Evolutionary conservation across 2,113 vertebrate species (phyloP), one percentile per base, ranked within the genome.

Genomic region (Ictalurus punctatus): DNA sequence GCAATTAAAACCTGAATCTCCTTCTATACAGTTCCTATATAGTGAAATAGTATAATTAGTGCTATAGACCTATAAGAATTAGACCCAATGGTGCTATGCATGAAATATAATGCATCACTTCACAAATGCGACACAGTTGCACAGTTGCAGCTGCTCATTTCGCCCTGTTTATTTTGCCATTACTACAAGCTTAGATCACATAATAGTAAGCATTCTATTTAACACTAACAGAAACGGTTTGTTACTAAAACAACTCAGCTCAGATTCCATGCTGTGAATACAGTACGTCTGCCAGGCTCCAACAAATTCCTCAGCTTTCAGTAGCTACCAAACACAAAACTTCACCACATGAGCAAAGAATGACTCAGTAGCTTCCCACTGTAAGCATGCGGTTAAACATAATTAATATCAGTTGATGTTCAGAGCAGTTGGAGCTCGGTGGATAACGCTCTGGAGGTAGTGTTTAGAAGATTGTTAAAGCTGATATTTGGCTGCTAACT

Each of bases 401-500:
- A 83, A 83, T 83, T 40, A 83, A 83, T 61, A 83, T 83, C 81
- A 37, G 56, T 61, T 37, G 54, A 83, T 83, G 81, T 40, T 83
- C 56, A 59, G 56, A 61, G 56, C 30, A 83, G 30, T 59, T 40
- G n/a, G 80, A 82, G n/a, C 30, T 94, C 94, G 93, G 93, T 94
- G 89, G 84, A 92, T 93, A 93, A 93, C 85, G 89, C 93, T 85
- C 93, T 89, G 90, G 90, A 80, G 80, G 10, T n/a, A 13, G 44
- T 2, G 23, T 80, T 80, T 30, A 56, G 40, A 78, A 48, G 74
- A 78, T 12, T 78, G 37, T 78, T 78, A 21, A 17, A 73, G 30
- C 16, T 30, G 34, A 10, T 67, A 65, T 65, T 65, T n/a, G 63
- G 63, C 67, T 2, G 67, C 37, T 48, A 13, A 80, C 44, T 27